phyloP scores from a whole-genome alignment of 2,888 invertebrate species.

The Euzophera pinguis region DNA sequence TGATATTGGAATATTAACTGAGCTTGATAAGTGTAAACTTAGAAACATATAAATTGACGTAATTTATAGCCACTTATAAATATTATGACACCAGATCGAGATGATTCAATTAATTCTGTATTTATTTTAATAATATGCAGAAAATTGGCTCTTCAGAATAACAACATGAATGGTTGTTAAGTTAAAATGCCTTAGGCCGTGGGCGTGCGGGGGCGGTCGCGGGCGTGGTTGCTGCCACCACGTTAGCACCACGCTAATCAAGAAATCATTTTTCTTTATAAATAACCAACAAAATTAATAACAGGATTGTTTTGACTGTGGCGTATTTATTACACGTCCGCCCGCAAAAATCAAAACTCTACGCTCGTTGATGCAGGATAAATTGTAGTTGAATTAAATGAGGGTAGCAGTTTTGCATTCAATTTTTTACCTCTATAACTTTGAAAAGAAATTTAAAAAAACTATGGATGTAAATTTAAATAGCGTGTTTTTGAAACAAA shows the following conservation, averaged over 20 bases:
- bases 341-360: neutral
- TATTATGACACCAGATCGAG: neutral
- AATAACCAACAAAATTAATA: constrained; percentile 11
- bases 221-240: constrained; percentile 45
- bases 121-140: constrained; percentile 2
- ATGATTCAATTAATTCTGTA: constrained; percentile 2
- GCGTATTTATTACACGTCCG: neutral
- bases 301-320: neutral
- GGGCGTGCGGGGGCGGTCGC: constrained; percentile 50
- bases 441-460: too few species aligned
- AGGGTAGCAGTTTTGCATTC: too few species aligned
- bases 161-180: neutral
- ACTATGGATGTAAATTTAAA: too few species aligned
- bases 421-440: too few species aligned
- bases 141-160: neutral
- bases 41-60: neutral
- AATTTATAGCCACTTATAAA: neutral
- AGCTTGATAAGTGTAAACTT: neutral
- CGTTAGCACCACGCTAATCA: constrained; percentile 44
- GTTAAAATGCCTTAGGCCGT: constrained; percentile 18
- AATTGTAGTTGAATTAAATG: too few species aligned
- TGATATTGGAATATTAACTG: too few species aligned
- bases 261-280: constrained; percentile 17
- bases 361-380: too few species aligned
- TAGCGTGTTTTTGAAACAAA: too few species aligned